Evolutionary conservation across 2,888 invertebrate species (phyloP).

Genomic region (Andrena camellia): DNA sequence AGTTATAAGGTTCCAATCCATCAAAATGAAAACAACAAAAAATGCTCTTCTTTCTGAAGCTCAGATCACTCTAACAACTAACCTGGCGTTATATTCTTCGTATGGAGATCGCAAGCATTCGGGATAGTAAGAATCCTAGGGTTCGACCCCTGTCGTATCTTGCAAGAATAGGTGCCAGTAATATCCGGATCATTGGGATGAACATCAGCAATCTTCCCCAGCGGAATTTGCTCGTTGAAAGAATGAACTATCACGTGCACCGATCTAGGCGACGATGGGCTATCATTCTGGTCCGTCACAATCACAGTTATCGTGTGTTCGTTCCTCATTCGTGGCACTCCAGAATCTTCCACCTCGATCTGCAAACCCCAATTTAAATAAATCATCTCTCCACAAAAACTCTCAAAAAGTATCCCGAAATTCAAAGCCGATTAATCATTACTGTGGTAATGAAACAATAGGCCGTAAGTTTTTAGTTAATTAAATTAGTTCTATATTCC

Average conservation of each 20-base stretch:
- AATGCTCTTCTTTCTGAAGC: too few relatives aligned
- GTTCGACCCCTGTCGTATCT: conserved; percentile 89
- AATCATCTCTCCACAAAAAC: too few relatives aligned
- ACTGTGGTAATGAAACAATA: too few relatives aligned
- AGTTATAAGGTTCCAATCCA: too few relatives aligned
- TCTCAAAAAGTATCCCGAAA: too few relatives aligned
- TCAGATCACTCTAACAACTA: conserved; percentile 43
- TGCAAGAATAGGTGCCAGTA: conserved; percentile 95
- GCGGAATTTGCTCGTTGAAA: conserved; percentile 91
- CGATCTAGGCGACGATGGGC: conserved; percentile 93
- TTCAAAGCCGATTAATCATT: too few relatives aligned
- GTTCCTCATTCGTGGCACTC: conserved; percentile 93
- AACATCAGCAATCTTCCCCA: conserved; percentile 95
- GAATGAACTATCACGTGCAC: conserved; percentile 93
- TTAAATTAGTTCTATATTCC: too few relatives aligned
- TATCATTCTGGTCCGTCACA: conserved; percentile 95
- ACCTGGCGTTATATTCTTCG: conserved; percentile 90
- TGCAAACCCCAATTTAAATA: conserved; percentile 52
- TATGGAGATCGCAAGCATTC: conserved; percentile 92
- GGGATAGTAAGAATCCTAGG: conserved; percentile 90
- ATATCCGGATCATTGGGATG: conserved; percentile 96
- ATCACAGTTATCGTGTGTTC: conserved; percentile 91
- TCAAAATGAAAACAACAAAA: too few relatives aligned
- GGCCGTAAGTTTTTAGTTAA: too few relatives aligned
- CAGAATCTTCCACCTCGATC: conserved; percentile 95